Base-by-base conservation (phyloP, 2,113 vertebrate genomes). In the Notothenia coriiceps region DNA sequence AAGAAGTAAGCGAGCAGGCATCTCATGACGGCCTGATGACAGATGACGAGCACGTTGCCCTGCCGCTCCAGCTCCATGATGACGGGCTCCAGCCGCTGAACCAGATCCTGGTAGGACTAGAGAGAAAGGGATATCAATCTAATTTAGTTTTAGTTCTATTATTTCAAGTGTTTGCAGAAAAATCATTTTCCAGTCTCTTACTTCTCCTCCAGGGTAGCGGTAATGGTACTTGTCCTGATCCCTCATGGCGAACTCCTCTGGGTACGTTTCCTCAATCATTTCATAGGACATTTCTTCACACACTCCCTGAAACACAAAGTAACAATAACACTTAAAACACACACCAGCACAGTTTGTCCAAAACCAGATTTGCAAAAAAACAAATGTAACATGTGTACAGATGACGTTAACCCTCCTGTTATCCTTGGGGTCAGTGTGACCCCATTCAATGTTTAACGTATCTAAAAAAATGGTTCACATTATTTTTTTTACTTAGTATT, bases 31-130 rank as follows among this genome's bases (percentile, higher is more conserved):
- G 98, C 98, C 91, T 99, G 98, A 91, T 99, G 98, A 89, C 96
- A 96, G 94, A 99, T 96, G n/a, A 99, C 98, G 1, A 99, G 93
- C 72, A 98, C 96, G 0, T 97, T 98, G 70, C 97, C 98, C 83
- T 99, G 98, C 0, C 98, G 94, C 65, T 99, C 98, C 76, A 99
- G 94, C 92, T 99, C 98, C 98, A 99, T 99, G 91, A 99, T 99
- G 49, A 98, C 97, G 0, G 98, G 97, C 91, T 99, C 98, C 82
- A 99, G 93, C 12, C 97, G 94, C 87, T 99, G 98, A 14, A 99
- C 98, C 93, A 99, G 82, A 91, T 99, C 98, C 95, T 99, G 98
- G 92, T 99, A 99, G 2, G 98, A 99, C 98, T 99, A 85, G 0
- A 76, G 83, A 85, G 10, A 74, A 40, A 70, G 6, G 1, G 7